phyloP scores from a whole-genome alignment of 2,888 invertebrate genomes.

The Luperina testacea region DNA sequence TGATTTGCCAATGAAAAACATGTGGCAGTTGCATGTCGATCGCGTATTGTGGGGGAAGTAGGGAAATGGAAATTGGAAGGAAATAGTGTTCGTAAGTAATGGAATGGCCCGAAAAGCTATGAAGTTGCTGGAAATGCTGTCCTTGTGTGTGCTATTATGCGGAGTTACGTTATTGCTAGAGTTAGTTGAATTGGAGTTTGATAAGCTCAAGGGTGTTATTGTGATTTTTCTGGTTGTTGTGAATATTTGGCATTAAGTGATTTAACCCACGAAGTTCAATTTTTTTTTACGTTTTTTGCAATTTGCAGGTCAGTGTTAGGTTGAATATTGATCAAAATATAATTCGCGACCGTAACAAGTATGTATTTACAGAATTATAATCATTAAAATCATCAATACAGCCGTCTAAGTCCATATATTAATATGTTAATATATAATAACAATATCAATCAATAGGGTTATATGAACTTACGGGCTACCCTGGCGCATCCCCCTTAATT shows the following conservation, averaged over 20 bases:
- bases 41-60: conserved; percentile 33
- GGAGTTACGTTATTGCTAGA: conserved; percentile 30
- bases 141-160: conserved; percentile 24
- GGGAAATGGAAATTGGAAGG: conserved; percentile 58
- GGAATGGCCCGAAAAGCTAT: conserved; percentile 46
- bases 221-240: neutral
- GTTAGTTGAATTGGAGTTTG: conserved; percentile 22
- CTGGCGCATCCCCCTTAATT: neutral
- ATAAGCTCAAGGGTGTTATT: conserved; percentile 13
- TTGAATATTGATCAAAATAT: no score
- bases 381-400: no score
- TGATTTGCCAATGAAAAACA: conserved; percentile 58
- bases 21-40: conserved; percentile 55
- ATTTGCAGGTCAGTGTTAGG: no score
- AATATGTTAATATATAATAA: no score
- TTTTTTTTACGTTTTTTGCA: no score
- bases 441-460: no score
- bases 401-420: no score
- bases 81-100: conserved; percentile 62
- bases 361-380: no score
- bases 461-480: no score
- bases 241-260: no score
- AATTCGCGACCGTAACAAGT: no score
- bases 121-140: conserved; percentile 34
- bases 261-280: no score